A percentile compares a stretch with the other conserved stretches of the same genome.
Evolutionary conservation across 2,888 invertebrate species (phyloP).

Genomic region (Eilema depressum): DNA sequence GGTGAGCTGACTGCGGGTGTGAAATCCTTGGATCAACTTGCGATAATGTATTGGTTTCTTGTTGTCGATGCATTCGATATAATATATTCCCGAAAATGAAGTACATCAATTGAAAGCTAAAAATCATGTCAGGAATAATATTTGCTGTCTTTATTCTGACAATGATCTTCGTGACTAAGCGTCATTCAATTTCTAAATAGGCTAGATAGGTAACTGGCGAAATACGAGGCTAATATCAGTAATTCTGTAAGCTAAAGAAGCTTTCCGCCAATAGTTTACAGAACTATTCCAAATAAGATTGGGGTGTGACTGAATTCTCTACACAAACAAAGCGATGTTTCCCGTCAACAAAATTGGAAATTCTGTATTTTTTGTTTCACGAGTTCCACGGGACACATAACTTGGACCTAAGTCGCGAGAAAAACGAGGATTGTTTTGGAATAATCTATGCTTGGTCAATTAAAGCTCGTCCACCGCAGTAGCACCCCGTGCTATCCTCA

Average conservation of each 20-base stretch:
- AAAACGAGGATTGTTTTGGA: no score
- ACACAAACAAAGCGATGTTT: constrained; percentile 23
- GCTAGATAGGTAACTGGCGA: neutral
- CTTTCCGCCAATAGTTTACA: constrained; percentile 19
- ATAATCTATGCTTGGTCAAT: no score
- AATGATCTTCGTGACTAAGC: constrained; percentile 6
- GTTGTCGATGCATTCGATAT: neutral
- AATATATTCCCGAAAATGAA: no score
- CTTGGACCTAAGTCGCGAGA: no score
- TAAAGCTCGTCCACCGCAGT: no score
- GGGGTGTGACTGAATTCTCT: constrained; percentile 18
- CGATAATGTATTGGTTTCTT: neutral
- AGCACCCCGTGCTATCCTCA: no score
- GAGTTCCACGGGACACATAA: no score
- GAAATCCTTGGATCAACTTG: no score
- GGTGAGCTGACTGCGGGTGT: neutral
- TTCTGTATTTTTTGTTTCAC: no score
- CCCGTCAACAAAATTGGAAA: constrained; percentile 29
- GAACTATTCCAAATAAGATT: neutral
- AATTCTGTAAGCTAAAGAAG: neutral
- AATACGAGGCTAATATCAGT: constrained; percentile 9
- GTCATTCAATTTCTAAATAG: constrained; percentile 11
- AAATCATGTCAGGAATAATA: no score
- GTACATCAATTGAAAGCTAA: no score
- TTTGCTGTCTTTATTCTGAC: no score